Evolutionary conservation across 2,113 vertebrate species (phyloP).

Genomic region (Notarius quadriscutis): DNA sequence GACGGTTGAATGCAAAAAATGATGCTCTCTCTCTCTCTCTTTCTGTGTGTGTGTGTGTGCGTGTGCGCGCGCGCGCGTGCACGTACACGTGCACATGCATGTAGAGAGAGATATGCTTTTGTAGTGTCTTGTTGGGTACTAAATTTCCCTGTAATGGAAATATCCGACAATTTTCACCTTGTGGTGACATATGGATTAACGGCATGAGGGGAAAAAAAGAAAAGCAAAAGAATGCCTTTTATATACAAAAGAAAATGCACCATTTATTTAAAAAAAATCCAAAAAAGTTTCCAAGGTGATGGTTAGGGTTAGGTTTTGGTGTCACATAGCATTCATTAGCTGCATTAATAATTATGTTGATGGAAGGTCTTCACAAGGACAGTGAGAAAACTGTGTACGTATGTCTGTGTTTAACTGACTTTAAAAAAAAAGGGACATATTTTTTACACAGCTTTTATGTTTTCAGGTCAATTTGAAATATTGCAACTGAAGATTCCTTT

Average conservation of each 20-base stretch:
- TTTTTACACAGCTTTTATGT: not conserved
- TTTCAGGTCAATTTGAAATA: not conserved
- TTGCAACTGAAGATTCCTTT: not conserved
- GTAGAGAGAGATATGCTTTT: not conserved
- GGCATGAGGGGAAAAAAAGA: too few relatives aligned
- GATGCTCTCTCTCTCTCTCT: not conserved
- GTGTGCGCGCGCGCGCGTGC: not conserved
- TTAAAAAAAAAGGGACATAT: not conserved
- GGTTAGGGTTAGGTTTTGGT: not conserved
- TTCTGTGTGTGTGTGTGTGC: not conserved
- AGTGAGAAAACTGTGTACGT: not conserved
- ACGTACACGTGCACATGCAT: too few relatives aligned
- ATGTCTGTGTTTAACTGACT: not conserved
- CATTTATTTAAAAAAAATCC: not conserved
- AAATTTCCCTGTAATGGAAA: not conserved
- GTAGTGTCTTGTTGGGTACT: not conserved
- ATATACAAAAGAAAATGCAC: not conserved
- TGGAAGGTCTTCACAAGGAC: too few relatives aligned
- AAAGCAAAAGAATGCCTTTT: not conserved
- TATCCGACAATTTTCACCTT: not conserved
- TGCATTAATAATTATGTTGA: not conserved
- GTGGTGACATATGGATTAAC: not conserved
- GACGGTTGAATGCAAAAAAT: slow-evolving; percentile 37
- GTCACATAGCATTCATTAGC: not conserved
- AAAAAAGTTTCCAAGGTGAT: not conserved